phyloP scores from a whole-genome alignment of 2,888 invertebrate species.

The Ephialtes manifestator region DNA sequence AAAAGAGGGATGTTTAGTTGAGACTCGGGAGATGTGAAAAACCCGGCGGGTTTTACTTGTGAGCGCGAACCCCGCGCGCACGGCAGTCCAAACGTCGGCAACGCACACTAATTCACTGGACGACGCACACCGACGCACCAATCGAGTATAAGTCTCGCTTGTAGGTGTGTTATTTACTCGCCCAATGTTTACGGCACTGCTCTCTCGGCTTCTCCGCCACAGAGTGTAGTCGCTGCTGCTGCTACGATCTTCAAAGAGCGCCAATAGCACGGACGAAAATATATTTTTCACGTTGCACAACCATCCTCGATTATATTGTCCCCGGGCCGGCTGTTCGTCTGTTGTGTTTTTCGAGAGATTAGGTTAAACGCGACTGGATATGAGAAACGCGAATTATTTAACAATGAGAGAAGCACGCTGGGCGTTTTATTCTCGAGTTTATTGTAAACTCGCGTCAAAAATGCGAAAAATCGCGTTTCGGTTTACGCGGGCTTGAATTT shows the following conservation, averaged over 20 bases:
- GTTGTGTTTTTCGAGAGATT: constrained; percentile 21
- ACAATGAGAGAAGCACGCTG: background rate
- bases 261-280: constrained; percentile 73
- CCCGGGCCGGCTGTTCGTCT: constrained; percentile 57
- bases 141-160: background rate
- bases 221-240: constrained; percentile 61
- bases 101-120: constrained; percentile 45
- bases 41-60: constrained; percentile 69
- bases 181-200: constrained; percentile 80
- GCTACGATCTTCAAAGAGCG: constrained; percentile 64
- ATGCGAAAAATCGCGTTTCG: constrained; percentile 67
- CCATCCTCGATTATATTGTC: constrained; percentile 63
- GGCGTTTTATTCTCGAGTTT: background rate
- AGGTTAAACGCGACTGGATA: background rate
- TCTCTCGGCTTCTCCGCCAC: constrained; percentile 18
- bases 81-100: constrained; percentile 66
- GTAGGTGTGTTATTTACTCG: constrained; percentile 75
- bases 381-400: background rate
- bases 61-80: constrained; percentile 69
- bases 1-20: background rate
- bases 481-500: constrained; percentile 63
- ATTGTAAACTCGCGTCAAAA: constrained; percentile 65
- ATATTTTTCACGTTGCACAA: constrained; percentile 77
- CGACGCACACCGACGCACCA: constrained; percentile 33
- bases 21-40: constrained; percentile 13